A percentile compares a stretch with the other conserved stretches of the same genome.
phyloP scores from a whole-genome alignment of 2,797 vertebrate genomes.

The Eulemur albifrons region DNA sequence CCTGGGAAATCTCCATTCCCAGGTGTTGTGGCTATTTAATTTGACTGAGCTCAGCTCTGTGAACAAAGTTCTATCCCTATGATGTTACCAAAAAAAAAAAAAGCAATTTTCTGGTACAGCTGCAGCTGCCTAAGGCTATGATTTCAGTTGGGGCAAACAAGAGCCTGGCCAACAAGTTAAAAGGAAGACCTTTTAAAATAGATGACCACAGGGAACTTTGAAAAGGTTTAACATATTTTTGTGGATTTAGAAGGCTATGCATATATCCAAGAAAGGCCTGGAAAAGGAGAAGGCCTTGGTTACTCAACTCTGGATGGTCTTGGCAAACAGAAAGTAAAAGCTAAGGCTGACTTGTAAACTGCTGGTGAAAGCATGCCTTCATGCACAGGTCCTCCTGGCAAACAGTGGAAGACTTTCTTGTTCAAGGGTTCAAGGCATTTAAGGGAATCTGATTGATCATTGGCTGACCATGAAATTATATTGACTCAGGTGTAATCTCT shows the following conservation, averaged over 20 bases:
- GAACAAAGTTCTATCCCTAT: not conserved
- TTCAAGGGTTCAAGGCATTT: slow-evolving; percentile 14
- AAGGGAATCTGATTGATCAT: slow-evolving; percentile 5
- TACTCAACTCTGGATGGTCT: not conserved
- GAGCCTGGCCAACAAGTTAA: not conserved
- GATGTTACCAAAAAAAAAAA: not conserved
- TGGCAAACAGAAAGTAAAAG: not conserved
- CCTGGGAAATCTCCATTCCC: not conserved
- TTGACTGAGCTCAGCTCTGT: not conserved
- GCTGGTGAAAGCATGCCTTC: not conserved
- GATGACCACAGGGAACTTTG: not conserved
- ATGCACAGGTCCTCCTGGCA: not conserved
- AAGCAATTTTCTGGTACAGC: not conserved
- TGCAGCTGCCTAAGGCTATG: not conserved
- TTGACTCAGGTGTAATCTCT: not conserved
- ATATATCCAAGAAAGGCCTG: not conserved
- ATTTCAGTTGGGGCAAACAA: slow-evolving; percentile 1
- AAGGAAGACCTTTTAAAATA: slow-evolving; percentile 16
- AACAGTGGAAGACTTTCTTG: not conserved
- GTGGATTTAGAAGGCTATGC: not conserved
- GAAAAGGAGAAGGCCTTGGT: not conserved
- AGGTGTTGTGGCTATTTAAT: not conserved
- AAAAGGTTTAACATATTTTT: not conserved
- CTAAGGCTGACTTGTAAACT: not conserved
- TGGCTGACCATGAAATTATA: slow-evolving; percentile 9